phyloP scores from a whole-genome alignment of 2,797 vertebrate species.

The Anguilla marmorata region DNA sequence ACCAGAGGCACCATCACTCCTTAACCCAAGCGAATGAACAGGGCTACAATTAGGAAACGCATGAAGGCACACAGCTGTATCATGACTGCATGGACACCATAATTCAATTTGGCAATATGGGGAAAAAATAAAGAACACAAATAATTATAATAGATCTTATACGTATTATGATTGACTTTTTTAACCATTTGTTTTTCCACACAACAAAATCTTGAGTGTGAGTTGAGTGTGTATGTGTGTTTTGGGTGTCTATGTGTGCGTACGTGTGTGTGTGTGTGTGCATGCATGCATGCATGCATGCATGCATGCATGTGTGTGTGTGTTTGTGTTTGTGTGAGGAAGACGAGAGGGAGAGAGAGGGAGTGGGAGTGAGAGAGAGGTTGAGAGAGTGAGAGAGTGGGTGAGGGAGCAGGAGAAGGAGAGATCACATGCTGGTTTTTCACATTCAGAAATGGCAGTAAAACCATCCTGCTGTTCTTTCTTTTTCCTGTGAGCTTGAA shows the following conservation, averaged over 20 bases:
- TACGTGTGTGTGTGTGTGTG: too few relatives aligned
- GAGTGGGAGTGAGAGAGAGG: neutral
- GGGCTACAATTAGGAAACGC: conserved; percentile 26
- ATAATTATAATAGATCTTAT: neutral
- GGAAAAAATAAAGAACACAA: neutral
- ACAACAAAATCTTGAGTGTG: too few relatives aligned
- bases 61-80: neutral
- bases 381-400: neutral
- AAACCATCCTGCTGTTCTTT: neutral
- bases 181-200: neutral
- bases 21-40: conserved; percentile 19
- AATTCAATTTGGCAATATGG: neutral
- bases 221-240: neutral
- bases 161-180: neutral
- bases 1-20: conserved; percentile 4
- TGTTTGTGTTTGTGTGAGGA: neutral
- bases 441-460: conserved; percentile 3
- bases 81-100: neutral
- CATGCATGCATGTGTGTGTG: neutral
- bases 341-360: neutral
- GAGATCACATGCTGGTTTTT: neutral
- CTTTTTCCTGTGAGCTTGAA: neutral
- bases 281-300: neutral
- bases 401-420: neutral
- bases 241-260: too few relatives aligned